A percentile compares a stretch with the other conserved stretches of the same genome.
These are phyloP conservation scores for Oscheius myriophilus DNA, from an alignment of 2,888 invertebrate species.

Conservation along the genomic window DNA sequence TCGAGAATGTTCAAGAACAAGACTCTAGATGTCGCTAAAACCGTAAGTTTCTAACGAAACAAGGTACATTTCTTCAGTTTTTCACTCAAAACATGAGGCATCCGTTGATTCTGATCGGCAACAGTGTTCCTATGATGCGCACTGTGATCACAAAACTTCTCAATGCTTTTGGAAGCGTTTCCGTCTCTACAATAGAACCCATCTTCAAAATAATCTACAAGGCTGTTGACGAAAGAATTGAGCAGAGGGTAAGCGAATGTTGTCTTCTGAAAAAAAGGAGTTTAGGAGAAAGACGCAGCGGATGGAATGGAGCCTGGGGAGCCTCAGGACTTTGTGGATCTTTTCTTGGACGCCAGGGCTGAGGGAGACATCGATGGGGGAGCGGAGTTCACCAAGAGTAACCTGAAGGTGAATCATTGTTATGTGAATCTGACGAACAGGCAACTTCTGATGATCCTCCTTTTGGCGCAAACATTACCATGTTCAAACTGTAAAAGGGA, in stretches of 20 bases:
- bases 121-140: slow-evolving; percentile 22
- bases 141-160: slow-evolving; percentile 27
- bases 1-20: slow-evolving; percentile 42
- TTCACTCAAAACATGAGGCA: slow-evolving; percentile 26
- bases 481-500: too few relatives aligned
- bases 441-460: too few relatives aligned
- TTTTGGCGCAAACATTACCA: too few relatives aligned
- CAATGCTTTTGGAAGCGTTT: background rate
- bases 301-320: slow-evolving; percentile 32
- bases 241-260: slow-evolving; percentile 26
- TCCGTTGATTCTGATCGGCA: slow-evolving; percentile 32
- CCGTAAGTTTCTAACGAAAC: background rate
- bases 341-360: slow-evolving; percentile 53
- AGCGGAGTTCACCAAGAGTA: slow-evolving; percentile 25
- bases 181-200: background rate
- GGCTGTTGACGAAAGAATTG: slow-evolving; percentile 36
- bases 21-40: slow-evolving; percentile 6
- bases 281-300: slow-evolving; percentile 28
- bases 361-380: slow-evolving; percentile 38
- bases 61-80: slow-evolving; percentile 26
- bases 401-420: background rate
- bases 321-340: slow-evolving; percentile 54
- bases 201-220: slow-evolving; percentile 20
- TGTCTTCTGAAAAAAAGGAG: background rate
- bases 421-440: too few relatives aligned